Base-by-base conservation (phyloP, 2,888 invertebrate species). In the Thera obeliscata region DNA sequence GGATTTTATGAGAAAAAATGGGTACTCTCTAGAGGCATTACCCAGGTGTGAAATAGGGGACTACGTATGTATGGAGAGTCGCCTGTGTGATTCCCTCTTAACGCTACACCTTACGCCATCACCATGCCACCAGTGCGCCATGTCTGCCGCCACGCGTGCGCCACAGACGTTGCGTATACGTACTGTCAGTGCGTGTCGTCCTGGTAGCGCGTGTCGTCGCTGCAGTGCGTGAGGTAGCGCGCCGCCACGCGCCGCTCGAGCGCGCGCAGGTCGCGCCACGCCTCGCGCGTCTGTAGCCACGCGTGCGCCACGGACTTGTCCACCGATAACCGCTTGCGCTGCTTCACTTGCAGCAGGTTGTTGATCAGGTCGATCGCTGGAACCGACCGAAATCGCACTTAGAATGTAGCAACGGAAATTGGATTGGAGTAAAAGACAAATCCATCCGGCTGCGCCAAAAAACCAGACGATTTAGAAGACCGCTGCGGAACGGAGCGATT, bases 351-450 rank as follows among this genome's bases (percentile, higher is more conserved):
- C 70, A 99, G 95, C 81, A 99, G 94, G 93, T 99, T 99, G 93
- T 98, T 99, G 83, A 99, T 99, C 79, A 99, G 95, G 93, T 99
- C 99, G 88, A 99, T 98, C 69, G 99, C 99, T 98, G 94, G 60
- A 38, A 95, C 95, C 2, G 3, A 9, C 1, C 2, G 8, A 2
- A 5, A 46, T 9, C 43, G 2, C 2, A 46, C 43, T 46, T 46
- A 9, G 9, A 46, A 2, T 0, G 43, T 4, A 4, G 43, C 43
- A 6, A 8, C 43, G 11, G 11, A 48, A 9, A 7, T 2, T 2
- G 8, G 3, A 48, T 3, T 48, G 5, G n/a, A 4, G 3, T n/a
- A 4, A 49, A 11, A 49, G n/a, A 41, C 41, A 41, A 33, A 35
- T 54, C 35, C 35, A 9, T 8, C 52, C 7, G 52, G 38, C 36